These are phyloP conservation scores for Drosophila kambysellisi DNA, from an alignment of 2,888 invertebrate species.

Conservation along the genomic window DNA sequence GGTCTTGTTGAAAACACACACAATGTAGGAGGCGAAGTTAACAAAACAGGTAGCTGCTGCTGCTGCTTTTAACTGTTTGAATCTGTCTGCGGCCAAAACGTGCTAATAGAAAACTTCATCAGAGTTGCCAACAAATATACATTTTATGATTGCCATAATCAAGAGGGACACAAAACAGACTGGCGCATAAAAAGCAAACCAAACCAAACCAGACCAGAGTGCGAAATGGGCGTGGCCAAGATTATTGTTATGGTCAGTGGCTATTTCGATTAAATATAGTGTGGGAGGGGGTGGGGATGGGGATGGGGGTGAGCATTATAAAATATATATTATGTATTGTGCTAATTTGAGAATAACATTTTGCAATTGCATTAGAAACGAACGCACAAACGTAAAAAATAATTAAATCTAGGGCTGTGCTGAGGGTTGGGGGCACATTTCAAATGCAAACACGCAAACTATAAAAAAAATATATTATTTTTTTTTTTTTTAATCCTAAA, in stretches of 20 bases:
- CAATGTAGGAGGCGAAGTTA: constrained; percentile 28
- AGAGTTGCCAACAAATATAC: constrained; percentile 51
- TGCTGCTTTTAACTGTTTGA: constrained; percentile 14
- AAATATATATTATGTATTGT: constrained; percentile 30
- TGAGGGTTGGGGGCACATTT: background rate
- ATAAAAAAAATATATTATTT: background rate
- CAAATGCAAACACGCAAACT: constrained; percentile 48
- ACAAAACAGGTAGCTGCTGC: constrained; percentile 17
- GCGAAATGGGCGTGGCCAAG: constrained; percentile 41
- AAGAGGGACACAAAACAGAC: constrained; percentile 46
- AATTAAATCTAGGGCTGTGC: background rate
- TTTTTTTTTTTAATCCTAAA: background rate
- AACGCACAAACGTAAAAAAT: constrained; percentile 42
- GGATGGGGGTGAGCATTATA: constrained; percentile 4
- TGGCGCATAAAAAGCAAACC: background rate
- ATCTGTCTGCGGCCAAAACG: constrained; percentile 50
- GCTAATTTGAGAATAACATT: constrained; percentile 53
- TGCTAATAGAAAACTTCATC: constrained; percentile 65
- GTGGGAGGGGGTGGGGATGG: too few relatives aligned
- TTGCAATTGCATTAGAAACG: constrained; percentile 36
- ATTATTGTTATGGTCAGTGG: constrained; percentile 65
- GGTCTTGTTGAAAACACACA: constrained; percentile 42
- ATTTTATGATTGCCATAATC: constrained; percentile 73
- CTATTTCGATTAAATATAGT: constrained; percentile 15
- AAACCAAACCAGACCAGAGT: constrained; percentile 10